Base-by-base conservation (phyloP, 2,888 invertebrate species). In the Hofmannophila pseudospretella region DNA sequence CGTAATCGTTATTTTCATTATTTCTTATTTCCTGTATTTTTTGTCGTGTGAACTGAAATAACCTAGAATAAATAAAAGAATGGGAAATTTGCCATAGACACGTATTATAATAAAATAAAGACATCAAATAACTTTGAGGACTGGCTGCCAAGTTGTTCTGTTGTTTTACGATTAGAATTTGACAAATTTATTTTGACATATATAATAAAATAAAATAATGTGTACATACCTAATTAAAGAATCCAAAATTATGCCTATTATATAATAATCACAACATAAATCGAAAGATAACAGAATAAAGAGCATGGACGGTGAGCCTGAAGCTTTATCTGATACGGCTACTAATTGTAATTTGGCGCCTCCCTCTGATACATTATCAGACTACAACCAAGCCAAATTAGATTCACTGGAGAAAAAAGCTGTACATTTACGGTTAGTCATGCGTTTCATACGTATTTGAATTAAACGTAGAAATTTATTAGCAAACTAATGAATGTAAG, bases 331-430 rank as follows among this genome's bases (percentile, higher is more conserved):
- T 41, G 81, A 85, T 47, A 73, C 75, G 35, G 76, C 62, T 32
- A 78, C 76, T 34, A 79, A 74, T 44, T 79, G 76, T 49, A 79
- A 81, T 50, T 49, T 75, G 32, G 64, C 67, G 41, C 68, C 76
- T 13, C 58, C 67, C 37, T 78, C 80, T 37, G 81, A 80, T 54
- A 71, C 73, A 20, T 40, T 69, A 42, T 77, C 80, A 37, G 82
- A 82, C 47, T 67, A 66, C 41, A 70, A 70, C 52, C 82, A 82
- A 60, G 74, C 76, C 19, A 85, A 72, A 64, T 58, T 78, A 46
- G 85, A 85, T 51, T 72, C 82, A 12, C 58, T 85, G 42, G 85
- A 85, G 47, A 86, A 85, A 58, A 86, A 87, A 59, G 85, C 86
- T 41, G 76, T 82, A 33, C 85, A 86, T 50, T 54, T 86, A 47